These are phyloP conservation scores for Campoletis sonorensis DNA, from an alignment of 1,140 invertebrate species.

Conservation along the genomic window DNA sequence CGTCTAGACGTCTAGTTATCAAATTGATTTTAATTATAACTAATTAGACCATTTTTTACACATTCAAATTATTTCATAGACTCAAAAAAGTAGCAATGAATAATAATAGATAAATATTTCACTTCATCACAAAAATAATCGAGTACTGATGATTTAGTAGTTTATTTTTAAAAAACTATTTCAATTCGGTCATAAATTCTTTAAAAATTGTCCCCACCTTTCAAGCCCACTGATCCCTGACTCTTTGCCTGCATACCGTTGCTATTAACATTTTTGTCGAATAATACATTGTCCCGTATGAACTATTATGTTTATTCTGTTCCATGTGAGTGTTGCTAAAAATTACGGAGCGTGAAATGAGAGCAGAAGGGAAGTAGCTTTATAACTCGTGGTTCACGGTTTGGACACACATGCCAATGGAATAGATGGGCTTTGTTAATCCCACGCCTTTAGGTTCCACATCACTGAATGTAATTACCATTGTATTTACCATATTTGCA, in stretches of 20 bases:
- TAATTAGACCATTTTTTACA: background rate
- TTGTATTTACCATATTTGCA: conserved; percentile 1
- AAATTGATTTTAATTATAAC: background rate
- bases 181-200: background rate
- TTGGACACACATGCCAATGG: conserved; percentile 42
- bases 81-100: too few relatives aligned
- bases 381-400: conserved; percentile 46
- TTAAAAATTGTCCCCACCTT: background rate
- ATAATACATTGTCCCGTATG: background rate
- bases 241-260: background rate
- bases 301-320: conserved; percentile 43
- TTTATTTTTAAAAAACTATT: too few relatives aligned
- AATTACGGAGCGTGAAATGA: conserved; percentile 59
- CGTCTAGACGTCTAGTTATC: conserved; percentile 19
- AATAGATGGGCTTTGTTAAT: conserved; percentile 39
- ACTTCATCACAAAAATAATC: background rate
- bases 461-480: conserved; percentile 7
- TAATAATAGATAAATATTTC: background rate
- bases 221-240: background rate
- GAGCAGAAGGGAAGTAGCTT: conserved; percentile 56
- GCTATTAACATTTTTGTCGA: conserved; percentile 10
- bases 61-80: background rate
- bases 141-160: too few relatives aligned
- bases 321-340: conserved; percentile 55
- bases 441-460: background rate